Percentiles rank a stretch among this genome's conserved stretches.
Conservation (phyloP, 2,888 invertebrate genomes). For the Pelosia muscerda region DNA sequence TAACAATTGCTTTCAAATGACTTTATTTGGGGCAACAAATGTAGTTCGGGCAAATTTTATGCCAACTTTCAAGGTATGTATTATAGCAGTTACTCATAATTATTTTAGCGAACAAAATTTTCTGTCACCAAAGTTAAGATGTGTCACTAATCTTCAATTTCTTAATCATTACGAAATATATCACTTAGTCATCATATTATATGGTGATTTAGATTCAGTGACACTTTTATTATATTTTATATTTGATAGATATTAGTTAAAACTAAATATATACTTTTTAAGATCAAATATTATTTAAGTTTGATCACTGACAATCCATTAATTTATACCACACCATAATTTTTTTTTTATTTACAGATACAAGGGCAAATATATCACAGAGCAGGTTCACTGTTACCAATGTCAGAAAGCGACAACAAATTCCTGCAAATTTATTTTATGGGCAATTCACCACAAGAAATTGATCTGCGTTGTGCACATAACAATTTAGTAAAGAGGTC, state of each 20-base stretch:
- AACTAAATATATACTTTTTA: too few relatives aligned
- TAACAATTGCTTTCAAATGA: slow-evolving; percentile 56
- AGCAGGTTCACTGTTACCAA: neutral
- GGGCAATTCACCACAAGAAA: slow-evolving; percentile 10
- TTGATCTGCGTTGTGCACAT: slow-evolving; percentile 16
- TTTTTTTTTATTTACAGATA: slow-evolving; percentile 17
- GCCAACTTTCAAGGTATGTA: slow-evolving; percentile 50
- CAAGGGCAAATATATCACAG: slow-evolving; percentile 28
- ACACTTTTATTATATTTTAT: too few relatives aligned
- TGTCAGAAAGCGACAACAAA: neutral
- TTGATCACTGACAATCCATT: neutral
- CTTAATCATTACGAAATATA: neutral
- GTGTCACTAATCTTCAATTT: slow-evolving; percentile 3
- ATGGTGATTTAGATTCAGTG: too few relatives aligned
- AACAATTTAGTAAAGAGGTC: slow-evolving; percentile 20
- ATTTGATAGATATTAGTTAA: too few relatives aligned
- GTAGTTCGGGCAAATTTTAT: slow-evolving; percentile 40
- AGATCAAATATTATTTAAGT: neutral
- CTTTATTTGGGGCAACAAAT: slow-evolving; percentile 54
- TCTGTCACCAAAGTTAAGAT: slow-evolving; percentile 23
- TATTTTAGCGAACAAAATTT: slow-evolving; percentile 39
- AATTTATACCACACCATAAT: neutral
- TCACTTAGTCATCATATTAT: too few relatives aligned
- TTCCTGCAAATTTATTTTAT: slow-evolving; percentile 8
- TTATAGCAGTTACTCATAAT: slow-evolving; percentile 35